Base-by-base conservation (phyloP, 2,888 invertebrate genomes). In the Mystacides longicornis region DNA sequence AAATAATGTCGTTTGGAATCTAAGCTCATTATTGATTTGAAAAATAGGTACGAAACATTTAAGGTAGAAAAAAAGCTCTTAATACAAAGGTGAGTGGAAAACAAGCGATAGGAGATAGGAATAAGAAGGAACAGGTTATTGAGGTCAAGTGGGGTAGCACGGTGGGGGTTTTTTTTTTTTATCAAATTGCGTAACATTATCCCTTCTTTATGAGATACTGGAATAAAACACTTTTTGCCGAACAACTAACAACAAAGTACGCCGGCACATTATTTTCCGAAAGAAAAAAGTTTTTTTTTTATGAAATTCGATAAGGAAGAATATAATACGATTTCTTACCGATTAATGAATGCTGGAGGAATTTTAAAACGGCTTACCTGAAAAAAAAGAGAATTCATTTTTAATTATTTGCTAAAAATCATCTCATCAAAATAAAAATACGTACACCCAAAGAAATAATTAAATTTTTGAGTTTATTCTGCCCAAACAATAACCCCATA, bases 121-220 rank as follows among this genome's bases (percentile, higher is more conserved):
- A 22, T 16, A 16, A 23, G n/a, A 23, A n/a, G 48, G 7, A 2
- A 4, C 19, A 14, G 53, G 46, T 33, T 21, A 54, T 54, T 37
- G 27, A 21, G 49, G 48, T 52, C 46, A 33, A 48, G 55, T 49
- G 37, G 49, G 46, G 23, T 31, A 45, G 27, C 18, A 51, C 48
- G 51, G 49, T n/a, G 53, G 37, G 19, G n/a, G n/a, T n/a, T n/a
- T n/a, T n/a, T n/a, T 55, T 55, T 60, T 60, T 60, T 60, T 51
- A 55, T 54, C 57, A 55, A 48, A 53, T 50, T 51, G 55, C 50
- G 49, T 42, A 60, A 55, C 59, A 55, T 57, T 53, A 60, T 55
- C 52, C 57, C 37, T 47, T 49, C 52, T 58, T 60, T 60, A 60
- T 54, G 57, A 56, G 60, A 56, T 56, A 58, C 58, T 58, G 50